Base-by-base conservation (phyloP, 2,113 vertebrate species). In the Gadus chalcogrammus region DNA sequence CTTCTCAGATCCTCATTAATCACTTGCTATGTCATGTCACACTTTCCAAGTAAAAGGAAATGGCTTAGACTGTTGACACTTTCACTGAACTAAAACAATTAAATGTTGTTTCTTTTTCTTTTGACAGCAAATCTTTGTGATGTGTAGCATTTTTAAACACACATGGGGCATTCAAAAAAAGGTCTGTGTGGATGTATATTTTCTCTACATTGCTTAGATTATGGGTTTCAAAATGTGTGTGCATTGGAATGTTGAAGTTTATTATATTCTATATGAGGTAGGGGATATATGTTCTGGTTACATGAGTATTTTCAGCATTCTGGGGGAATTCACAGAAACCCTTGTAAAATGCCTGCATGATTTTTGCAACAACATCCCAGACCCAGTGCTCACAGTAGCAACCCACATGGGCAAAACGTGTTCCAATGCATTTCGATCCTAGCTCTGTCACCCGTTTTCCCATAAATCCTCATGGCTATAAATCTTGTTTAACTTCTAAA, bases 401-500 rank as follows among this genome's bases (percentile, higher is more conserved):
- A 84, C 81, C 81, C 85, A 87, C 83, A 80, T 65, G 78, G 81
- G 72, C 68, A 75, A 63, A 66, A 72, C 58, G 38, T 79, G 64
- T 76, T 87, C 84, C 68, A 84, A 72, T 80, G 78, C 72, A 76
- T 67, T n/a, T 78, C 62, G 68, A 67, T 77, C 22, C 55, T 65
- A 74, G 77, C 64, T 72, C 75, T 79, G 75, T 84, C 81, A 83
- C 84, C 78, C 78, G 77, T 74, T 88, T 88, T 70, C 70, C 77
- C 65, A 73, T 69, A 79, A 86, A 84, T 79, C 27, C 73, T 72
- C 56, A 77, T 61, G 82, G 79, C 79, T 76, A 84, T 91, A 88
- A 90, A 91, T 90, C 82, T 85, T 73, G 38, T 81, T 74, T 85
- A 79, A 77, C 79, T 79, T 88, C 89, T 90, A 87, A 83, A 89